These are phyloP conservation scores for Pongo abelii DNA, from an alignment of 2,113 vertebrate genomes.

Conservation along the genomic window DNA sequence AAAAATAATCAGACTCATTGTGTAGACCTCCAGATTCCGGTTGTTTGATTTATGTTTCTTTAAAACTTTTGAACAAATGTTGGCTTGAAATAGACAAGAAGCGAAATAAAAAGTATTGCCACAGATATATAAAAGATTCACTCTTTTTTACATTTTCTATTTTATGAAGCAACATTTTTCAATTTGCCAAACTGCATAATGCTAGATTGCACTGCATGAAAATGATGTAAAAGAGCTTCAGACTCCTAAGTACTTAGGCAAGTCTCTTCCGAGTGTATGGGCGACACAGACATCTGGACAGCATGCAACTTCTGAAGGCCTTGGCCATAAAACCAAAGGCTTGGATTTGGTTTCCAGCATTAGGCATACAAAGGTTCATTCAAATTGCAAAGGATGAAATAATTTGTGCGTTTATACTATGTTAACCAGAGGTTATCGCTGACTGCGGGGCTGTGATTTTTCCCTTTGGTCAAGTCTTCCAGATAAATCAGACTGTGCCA, in stretches of 20 bases:
- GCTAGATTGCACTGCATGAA: accelerated
- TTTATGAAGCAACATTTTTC: not conserved
- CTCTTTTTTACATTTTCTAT: not conserved
- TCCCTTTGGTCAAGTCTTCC: not conserved
- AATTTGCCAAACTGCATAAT: accelerated
- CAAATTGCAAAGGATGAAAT: not conserved
- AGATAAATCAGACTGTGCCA: not conserved
- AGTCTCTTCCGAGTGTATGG: accelerated
- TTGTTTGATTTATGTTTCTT: not conserved
- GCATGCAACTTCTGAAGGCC: not conserved
- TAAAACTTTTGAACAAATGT: not conserved
- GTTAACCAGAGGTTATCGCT: not conserved
- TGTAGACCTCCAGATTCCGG: not conserved
- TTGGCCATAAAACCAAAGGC: too few species aligned
- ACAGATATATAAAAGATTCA: accelerated
- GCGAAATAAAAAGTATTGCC: not conserved
- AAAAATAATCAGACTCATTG: not conserved
- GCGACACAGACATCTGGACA: not conserved
- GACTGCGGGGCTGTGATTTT: not conserved
- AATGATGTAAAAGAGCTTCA: not conserved
- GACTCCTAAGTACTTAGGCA: accelerated
- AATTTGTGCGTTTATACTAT: not conserved
- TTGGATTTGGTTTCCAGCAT: accelerated
- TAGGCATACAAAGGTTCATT: not conserved
- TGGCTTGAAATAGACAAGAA: not conserved